Conservation (phyloP, 1,140 invertebrate genomes). For the Gryon sp. region DNA sequence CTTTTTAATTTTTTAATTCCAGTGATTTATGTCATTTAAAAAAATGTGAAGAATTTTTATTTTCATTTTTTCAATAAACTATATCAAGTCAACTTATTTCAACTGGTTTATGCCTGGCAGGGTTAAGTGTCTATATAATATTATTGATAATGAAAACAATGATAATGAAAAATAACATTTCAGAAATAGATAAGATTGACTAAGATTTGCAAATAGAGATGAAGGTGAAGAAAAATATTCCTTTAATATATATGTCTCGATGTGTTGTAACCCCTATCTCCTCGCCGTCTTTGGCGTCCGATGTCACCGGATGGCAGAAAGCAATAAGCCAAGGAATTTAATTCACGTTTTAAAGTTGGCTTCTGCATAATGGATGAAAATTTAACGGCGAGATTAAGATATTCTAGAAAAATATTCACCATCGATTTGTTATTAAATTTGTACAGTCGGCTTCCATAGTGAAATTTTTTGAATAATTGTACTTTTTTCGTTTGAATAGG, state of each 20-base stretch:
- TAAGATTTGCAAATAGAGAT: constrained; percentile 7
- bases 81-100: too few relatives aligned
- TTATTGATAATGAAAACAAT: too few relatives aligned
- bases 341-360: constrained; percentile 61
- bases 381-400: constrained; percentile 59
- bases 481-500: too few relatives aligned
- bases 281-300: constrained; percentile 9
- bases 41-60: too few relatives aligned
- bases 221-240: constrained; percentile 26
- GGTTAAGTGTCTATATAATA: too few relatives aligned
- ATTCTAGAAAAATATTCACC: constrained; percentile 61
- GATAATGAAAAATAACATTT: neutral
- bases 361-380: constrained; percentile 63
- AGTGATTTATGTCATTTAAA: too few relatives aligned
- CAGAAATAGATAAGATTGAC: neutral
- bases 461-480: constrained; percentile 41
- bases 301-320: constrained; percentile 56
- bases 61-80: too few relatives aligned
- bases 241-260: constrained; percentile 19
- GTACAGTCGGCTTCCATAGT: constrained; percentile 23
- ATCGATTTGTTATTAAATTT: constrained; percentile 63
- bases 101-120: too few relatives aligned
- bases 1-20: too few relatives aligned
- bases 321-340: constrained; percentile 65
- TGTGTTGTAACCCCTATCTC: constrained; percentile 6